Evolutionary conservation across 2,888 invertebrate genomes (phyloP), one percentile per base, ranked within the genome.

Genomic region (Meghimatium bilineatum): DNA sequence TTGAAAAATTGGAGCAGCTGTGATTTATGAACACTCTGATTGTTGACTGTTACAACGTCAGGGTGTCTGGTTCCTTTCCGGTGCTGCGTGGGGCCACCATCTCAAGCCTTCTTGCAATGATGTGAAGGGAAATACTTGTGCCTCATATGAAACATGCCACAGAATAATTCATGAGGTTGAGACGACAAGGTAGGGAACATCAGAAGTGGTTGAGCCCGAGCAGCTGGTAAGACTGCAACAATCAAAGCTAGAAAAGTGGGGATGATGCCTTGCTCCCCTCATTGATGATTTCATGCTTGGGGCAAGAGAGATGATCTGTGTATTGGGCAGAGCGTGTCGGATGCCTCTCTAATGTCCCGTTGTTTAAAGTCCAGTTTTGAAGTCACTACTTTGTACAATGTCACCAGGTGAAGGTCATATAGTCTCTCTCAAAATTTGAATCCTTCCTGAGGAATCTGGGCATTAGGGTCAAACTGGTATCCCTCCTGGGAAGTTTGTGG

Each of bases 381-480:
- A 52, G 80, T 84, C 80, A 75, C 80, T 80, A 80, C 75, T 80
- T 69, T 78, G 63, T 83, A 80, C 56, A 74, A 32, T 67, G 74
- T 80, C 80, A 29, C 56, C 32, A 32, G 38, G 32, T 72, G 23
- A 26, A 6, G 34, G 29, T 78, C 66, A 26, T 26, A 8, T 29
- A 67, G 79, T 69, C 20, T 36, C 23, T 69, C 88, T 92, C 92
- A 97, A 95, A 97, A 97, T 94, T 96, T 96, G 95, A 96, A 97
- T 89, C 96, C 96, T 91, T 96, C 96, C 92, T 95, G 96, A 85
- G 96, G 96, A 93, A 96, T 95, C 93, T 95, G 95, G 90, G 96
- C 95, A 94, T 96, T 90, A 12, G 97, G 96, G 94, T 97, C 97
- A 94, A 98, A 98, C 93, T 96, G 96, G 95, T 96, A 98, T 88